These are phyloP conservation scores for Oscheius sp. DNA, from an alignment of 2,888 invertebrate genomes.

Conservation along the genomic window DNA sequence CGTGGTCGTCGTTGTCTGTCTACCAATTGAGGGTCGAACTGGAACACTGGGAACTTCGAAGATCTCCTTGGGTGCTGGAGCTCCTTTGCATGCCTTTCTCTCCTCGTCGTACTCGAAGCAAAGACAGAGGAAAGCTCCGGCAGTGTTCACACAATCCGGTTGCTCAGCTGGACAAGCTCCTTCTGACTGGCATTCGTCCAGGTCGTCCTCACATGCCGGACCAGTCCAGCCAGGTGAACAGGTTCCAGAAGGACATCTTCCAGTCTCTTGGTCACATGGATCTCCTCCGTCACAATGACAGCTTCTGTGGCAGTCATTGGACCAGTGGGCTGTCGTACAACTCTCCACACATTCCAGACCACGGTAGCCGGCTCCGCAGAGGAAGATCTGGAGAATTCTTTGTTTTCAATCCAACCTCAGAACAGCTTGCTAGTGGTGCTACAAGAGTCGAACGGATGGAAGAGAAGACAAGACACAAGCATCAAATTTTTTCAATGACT, in stretches of 20 bases:
- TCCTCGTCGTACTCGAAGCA: slow-evolving; percentile 78
- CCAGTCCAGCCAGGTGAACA: slow-evolving; percentile 70
- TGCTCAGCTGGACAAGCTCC: slow-evolving; percentile 80
- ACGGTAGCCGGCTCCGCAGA: slow-evolving; percentile 73
- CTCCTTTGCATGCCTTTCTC: slow-evolving; percentile 45
- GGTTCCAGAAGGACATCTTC: slow-evolving; percentile 65
- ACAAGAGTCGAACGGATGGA: too few relatives aligned
- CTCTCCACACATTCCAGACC: slow-evolving; percentile 72
- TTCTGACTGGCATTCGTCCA: slow-evolving; percentile 80
- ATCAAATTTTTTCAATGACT: too few relatives aligned
- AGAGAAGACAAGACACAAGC: too few relatives aligned
- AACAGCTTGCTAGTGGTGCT: too few relatives aligned
- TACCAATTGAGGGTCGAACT: slow-evolving; percentile 12
- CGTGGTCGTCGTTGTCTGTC: slow-evolving; percentile 14
- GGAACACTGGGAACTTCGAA: slow-evolving; percentile 13
- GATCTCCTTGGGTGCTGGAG: slow-evolving; percentile 18
- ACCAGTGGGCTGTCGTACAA: slow-evolving; percentile 61
- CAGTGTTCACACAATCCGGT: slow-evolving; percentile 89
- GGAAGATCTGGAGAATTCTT: slow-evolving; percentile 52
- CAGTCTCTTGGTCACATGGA: slow-evolving; percentile 69
- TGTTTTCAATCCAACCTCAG: background rate
- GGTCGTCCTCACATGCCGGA: slow-evolving; percentile 75
- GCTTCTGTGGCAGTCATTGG: slow-evolving; percentile 55
- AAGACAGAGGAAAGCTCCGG: slow-evolving; percentile 89
- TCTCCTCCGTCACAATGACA: slow-evolving; percentile 70